Base-by-base conservation (phyloP, 1,140 invertebrate genomes). In the Palaemon carinicauda region DNA sequence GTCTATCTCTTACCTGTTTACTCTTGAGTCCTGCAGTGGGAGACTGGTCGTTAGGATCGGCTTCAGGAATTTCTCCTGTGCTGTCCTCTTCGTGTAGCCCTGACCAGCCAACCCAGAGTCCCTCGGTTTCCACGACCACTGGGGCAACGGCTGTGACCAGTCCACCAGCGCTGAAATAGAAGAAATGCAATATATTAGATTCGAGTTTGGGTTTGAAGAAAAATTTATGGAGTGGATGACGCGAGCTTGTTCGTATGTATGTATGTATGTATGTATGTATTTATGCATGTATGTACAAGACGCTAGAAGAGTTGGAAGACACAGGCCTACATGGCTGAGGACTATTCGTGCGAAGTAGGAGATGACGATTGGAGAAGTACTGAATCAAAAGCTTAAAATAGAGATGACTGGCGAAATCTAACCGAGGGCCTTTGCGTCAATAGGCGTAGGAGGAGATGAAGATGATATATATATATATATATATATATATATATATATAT, bases 51-150 rank as follows among this genome's bases (percentile, higher is more conserved):
- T 94, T 94, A 0, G 96, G 95, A 91, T 96, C 94, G 9, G 96
- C 96, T 91, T 97, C 96, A 2, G 96, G 96, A 90, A 97, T 97
- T 93, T 90, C 89, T 33, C 89, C 31, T 14, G 89, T 82, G 17
- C 88, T 77, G 90, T 96, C 94, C 71, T 95, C 94, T 87, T 87
- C 65, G 41, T 90, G 87, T 19, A 96, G 94, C 4, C 96, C 96
- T 0, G 96, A 95, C 96, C 96, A 97, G 87, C 96, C 96, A 74
- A 97, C 96, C 96, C 96, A 97, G 27, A 96, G 93, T 31, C 96
- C 96, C 90, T 94, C 94, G 84, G 95, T 94, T 89, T 95, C 94
- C 82, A 97, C 95, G 1, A 97, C 96, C 10, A 97, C 96, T 0
- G 96, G 96, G 56, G 96, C 96, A 19, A 98, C 96, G 4, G 96